Evolutionary conservation across 2,888 invertebrate species (phyloP).

Genomic region (Taphrorychus bicolor): DNA sequence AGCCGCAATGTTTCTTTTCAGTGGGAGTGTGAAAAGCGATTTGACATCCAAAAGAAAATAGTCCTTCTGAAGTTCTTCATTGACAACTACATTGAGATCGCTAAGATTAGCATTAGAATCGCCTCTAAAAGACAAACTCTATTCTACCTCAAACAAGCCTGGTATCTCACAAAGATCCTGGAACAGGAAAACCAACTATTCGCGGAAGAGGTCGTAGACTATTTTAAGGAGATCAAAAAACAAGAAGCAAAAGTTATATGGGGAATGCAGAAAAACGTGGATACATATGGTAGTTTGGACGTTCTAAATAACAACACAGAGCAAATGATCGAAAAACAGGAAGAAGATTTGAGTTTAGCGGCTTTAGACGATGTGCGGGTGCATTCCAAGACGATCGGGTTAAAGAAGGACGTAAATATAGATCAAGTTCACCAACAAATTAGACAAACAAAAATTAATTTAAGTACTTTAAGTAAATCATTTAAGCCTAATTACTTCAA

Average conservation of each 20-base stretch:
- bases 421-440: constrained; percentile 19
- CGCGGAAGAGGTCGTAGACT: constrained; percentile 62
- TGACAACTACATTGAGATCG: constrained; percentile 75
- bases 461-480: constrained; percentile 18
- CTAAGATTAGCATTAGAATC: constrained; percentile 69
- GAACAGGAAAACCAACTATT: constrained; percentile 65
- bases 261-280: constrained; percentile 9
- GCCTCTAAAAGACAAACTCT: constrained; percentile 68
- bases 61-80: constrained; percentile 74
- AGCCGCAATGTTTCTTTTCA: constrained; percentile 44
- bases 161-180: constrained; percentile 69
- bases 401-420: not conserved
- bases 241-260: constrained; percentile 52
- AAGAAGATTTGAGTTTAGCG: constrained; percentile 7
- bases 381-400: too few relatives aligned
- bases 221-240: constrained; percentile 65
- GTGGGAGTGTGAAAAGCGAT: constrained; percentile 52
- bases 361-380: constrained; percentile 9
- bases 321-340: not conserved
- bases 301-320: not conserved
- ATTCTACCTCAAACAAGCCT: constrained; percentile 75
- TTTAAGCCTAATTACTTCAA: constrained; percentile 20
- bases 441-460: constrained; percentile 14
- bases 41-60: constrained; percentile 69
- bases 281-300: constrained; percentile 8